These are phyloP conservation scores for Asarcornis scutulata DNA, from an alignment of 2,113 vertebrate species.

Conservation along the genomic window DNA sequence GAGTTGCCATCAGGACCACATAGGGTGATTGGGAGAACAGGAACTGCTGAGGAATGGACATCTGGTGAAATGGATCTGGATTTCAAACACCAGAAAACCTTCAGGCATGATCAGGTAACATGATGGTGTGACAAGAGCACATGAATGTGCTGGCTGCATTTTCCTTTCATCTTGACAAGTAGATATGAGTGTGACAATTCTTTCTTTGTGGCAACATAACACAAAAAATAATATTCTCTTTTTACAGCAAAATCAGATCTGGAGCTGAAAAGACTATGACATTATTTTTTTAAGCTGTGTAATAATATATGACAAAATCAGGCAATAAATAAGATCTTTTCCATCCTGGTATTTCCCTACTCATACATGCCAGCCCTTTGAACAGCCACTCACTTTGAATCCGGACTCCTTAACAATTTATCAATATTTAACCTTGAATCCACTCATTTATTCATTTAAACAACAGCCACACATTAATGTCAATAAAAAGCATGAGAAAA, in stretches of 20 bases:
- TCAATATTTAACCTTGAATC: constrained; percentile 25
- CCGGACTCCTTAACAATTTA: not conserved
- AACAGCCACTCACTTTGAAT: not conserved
- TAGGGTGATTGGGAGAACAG: no score
- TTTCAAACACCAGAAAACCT: not conserved
- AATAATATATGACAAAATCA: not conserved
- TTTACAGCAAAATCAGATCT: not conserved
- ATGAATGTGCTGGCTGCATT: not conserved
- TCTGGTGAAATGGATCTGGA: not conserved
- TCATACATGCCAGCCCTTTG: not conserved
- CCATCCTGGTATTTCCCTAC: not conserved
- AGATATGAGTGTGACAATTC: not conserved
- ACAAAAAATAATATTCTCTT: not conserved
- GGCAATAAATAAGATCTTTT: not conserved
- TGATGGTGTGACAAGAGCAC: not conserved
- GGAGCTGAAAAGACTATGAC: not conserved
- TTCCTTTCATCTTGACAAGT: not conserved
- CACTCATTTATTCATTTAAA: constrained; percentile 44
- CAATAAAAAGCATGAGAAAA: not conserved
- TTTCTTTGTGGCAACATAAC: accelerated
- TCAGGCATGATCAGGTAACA: not conserved
- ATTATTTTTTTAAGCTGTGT: not conserved
- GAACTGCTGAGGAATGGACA: not conserved
- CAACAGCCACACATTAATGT: not conserved
- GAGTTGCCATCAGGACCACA: no score